phyloP scores from a whole-genome alignment of 1,140 invertebrate species.

The Anastatus disparis region DNA sequence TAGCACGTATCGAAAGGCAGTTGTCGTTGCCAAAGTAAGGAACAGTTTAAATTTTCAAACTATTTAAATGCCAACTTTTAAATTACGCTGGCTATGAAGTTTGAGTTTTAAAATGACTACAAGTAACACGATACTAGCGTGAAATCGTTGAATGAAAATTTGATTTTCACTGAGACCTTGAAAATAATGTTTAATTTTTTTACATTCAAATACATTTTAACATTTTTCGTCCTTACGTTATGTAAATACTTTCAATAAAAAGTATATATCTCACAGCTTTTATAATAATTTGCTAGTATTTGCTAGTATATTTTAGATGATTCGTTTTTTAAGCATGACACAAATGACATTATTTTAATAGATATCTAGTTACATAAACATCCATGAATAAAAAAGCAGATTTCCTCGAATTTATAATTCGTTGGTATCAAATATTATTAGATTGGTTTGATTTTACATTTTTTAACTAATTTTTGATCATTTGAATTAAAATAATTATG shows the following conservation, averaged over 20 bases:
- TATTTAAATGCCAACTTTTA: conserved; percentile 37
- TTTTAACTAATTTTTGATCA: too few relatives aligned
- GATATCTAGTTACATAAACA: neutral
- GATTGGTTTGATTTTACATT: too few relatives aligned
- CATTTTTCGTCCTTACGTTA: neutral
- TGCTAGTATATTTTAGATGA: neutral
- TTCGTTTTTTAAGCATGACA: neutral
- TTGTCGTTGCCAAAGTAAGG: conserved; percentile 26
- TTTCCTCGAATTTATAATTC: too few relatives aligned
- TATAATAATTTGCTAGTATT: neutral
- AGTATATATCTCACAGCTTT: neutral
- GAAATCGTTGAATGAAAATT: conserved; percentile 26
- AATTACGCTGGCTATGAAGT: conserved; percentile 9
- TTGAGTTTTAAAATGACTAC: conserved; percentile 18
- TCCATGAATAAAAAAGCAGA: neutral
- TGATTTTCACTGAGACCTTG: conserved; percentile 33
- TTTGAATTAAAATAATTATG: too few relatives aligned
- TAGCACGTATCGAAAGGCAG: neutral
- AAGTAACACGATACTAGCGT: conserved; percentile 17
- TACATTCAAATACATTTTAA: too few relatives aligned
- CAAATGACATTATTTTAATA: neutral
- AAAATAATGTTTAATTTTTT: neutral
- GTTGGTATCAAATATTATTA: too few relatives aligned
- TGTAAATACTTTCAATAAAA: neutral
- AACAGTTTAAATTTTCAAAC: conserved; percentile 18